Base-by-base conservation (phyloP, 2,888 invertebrate genomes). In the Sarcophaga variegata region DNA sequence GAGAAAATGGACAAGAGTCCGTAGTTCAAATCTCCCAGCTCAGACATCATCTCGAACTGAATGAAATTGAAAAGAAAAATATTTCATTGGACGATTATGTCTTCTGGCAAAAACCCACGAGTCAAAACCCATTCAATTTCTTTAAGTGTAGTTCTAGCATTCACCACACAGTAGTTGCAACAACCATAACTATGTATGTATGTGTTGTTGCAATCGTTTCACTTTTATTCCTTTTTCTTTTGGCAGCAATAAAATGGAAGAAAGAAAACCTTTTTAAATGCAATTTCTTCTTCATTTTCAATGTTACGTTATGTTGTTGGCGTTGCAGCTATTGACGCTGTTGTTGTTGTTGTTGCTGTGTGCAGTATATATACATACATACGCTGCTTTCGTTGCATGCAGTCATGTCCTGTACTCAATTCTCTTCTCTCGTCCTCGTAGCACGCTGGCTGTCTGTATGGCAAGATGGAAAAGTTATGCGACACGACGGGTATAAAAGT, bases 401-500 rank as follows among this genome's bases (percentile, higher is more conserved):
- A 25, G 54, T 17, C 4, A 17, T 59, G 14, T 37, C 25, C 47
- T 62, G 20, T 62, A 1, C 14, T 45, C 8, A 64, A 37, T 17
- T 59, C 37, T 54, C 22, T 70, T 25, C 49, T 60, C 22, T 74
- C 74, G 45, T 72, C 22, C 37, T 37, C 59, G 62, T 59, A 59
- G 27, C 8, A 69, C 20, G 17, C 45, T 63, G 4, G 59, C 37
- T 47, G 25, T 2, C 59, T 67, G 63, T n/a, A 74, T 83, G 37
- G 76, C 8, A 83, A 69, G 71, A 83, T 37, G 37, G 8, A 88
- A 85, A 14, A 14, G 81, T 81, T 82, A 81, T 83, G 79, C 85
- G 83, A 83, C 83, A 83, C 85, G 83, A 83, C 85, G 83, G 77
- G 81, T 83, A 71, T 84, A 80, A 54, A 84, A 84, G 84, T 80